Base-by-base conservation (phyloP, 2,797 vertebrate genomes). In the Pipistrellus pipistrellus region DNA sequence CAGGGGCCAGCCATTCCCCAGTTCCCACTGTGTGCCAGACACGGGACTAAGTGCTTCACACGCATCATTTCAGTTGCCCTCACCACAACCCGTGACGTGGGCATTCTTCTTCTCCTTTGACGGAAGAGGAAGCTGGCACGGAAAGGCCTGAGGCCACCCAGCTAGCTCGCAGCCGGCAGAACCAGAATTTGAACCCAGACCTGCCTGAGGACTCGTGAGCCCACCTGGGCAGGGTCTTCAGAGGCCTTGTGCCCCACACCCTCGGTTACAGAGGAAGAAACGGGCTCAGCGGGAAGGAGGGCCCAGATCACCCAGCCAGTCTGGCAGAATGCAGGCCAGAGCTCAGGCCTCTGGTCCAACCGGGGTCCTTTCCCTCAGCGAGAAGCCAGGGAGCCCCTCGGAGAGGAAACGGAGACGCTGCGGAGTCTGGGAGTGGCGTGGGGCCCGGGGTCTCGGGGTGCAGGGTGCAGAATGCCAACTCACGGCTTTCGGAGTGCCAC, bases 401-500 rank as follows among this genome's bases (percentile, higher is more conserved):
- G 48, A 20, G 71, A 44, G 2, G 30, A 62, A 44, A 10, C n/a
- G 27, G 59, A 57, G 32, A 41, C 46, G 23, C 23, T 0, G 1
- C 0, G 1, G 41, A 15, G 23, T 53, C 62, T 62, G n/a, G 72
- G 59, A 30, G 66, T 23, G 27, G 1, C 0, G 8, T 12, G 76
- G 41, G 32, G 18, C 38, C 62, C 15, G 32, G 69, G 41, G 18
- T 2, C 25, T 6, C 0, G 0, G 21, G 66, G 44, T 8, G 2
- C 21, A 13, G 69, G 46, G 20, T 0, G 55, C 35, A 25, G 62
- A 23, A 44, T 51, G 81, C 75, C 3, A 0, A 97, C 99, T 98
- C 97, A 99, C 99, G 98, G 98, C 98, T 99, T 99, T 53, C 99
- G 99, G 32, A 99, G 98, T 5, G 99, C 99, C 98, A 99, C 99